Evolutionary conservation across 2,888 invertebrate genomes (phyloP), one percentile per base, ranked within the genome.

Genomic region (Lasioglossum zephyrum): DNA sequence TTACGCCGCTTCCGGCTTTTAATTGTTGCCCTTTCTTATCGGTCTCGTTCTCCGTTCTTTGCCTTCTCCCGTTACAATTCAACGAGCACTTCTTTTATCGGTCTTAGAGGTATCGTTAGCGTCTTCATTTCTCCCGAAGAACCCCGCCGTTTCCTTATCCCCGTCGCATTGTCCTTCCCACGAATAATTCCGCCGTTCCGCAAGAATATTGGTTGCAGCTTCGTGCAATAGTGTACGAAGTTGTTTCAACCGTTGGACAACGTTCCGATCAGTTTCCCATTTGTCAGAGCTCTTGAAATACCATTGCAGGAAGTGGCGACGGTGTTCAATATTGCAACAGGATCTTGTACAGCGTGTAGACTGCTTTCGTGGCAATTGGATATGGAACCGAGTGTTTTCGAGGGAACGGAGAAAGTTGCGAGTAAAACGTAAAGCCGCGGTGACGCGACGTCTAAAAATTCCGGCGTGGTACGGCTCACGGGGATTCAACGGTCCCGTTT

Each of bases 381-480:
- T 22, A 9, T 3, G 22, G 0, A 22, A 53, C 1, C 53, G 53
- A 53, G 2, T 53, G 22, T 53, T 9, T n/a, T 53, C 53, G 53
- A 1, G 8, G 22, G 26, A 9, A 39, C 22, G 39, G 22, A 22
- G 18, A 69, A 36, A 39, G 39, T 16, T 16, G 18, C 36, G 36
- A 36, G 26, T 36, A 2, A 5, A 66, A 18, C 44, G 36, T 36
- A 22, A n/a, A 63, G 22, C 8, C 8, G 6, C 2, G 6, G 39
- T 63, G 75, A 69, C 69, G 69, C 41, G 22, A 16, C 26, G 53
- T 44, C 44, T n/a, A 41, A 73, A 73, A 66, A 26, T 44, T 44
- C 49, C 11, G 22, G n/a, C 39, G n/a, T 69, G 11, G 49, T 13
- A 47, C 36, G 39, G 26, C 53, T 18, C 11, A 9, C 4, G 18